A percentile compares a stretch with the other conserved stretches of the same genome.
Conservation (phyloP, 2,113 vertebrate genomes). For the Zingel zingel region DNA sequence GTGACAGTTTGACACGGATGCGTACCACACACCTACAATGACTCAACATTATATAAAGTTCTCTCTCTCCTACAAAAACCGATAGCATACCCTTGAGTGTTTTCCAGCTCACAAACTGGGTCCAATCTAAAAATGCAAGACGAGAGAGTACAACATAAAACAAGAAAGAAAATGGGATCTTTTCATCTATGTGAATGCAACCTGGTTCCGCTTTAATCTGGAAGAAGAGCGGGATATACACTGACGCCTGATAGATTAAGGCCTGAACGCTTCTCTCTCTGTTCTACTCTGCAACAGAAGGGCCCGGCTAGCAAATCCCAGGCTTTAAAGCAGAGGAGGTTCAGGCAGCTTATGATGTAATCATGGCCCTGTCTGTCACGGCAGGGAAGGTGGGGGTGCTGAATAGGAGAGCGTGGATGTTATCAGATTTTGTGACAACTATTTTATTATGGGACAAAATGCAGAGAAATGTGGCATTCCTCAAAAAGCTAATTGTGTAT, state of each 20-base stretch:
- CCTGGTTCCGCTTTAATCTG: constrained; percentile 77
- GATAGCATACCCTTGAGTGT: neutral
- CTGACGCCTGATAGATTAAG: constrained; percentile 81
- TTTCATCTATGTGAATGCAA: constrained; percentile 66
- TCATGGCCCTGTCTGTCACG: constrained; percentile 77
- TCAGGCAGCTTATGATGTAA: constrained; percentile 84
- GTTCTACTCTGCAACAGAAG: constrained; percentile 79
- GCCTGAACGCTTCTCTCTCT: constrained; percentile 60
- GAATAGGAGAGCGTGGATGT: constrained; percentile 45
- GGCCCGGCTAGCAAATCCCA: constrained; percentile 81
- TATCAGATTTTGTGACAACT: constrained; percentile 52
- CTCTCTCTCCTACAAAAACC: neutral
- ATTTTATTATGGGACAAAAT: constrained; percentile 1
- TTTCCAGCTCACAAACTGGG: neutral
- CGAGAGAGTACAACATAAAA: constrained; percentile 8
- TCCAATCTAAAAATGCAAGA: constrained; percentile 2
- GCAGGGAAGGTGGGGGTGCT: constrained; percentile 52
- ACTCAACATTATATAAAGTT: neutral
- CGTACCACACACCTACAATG: neutral
- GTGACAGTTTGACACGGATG: constrained; percentile 40
- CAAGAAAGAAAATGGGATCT: constrained; percentile 33
- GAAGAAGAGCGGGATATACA: constrained; percentile 69
- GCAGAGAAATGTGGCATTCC: neutral
- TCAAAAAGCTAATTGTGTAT: neutral
- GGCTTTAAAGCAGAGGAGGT: constrained; percentile 80